These are phyloP conservation scores for Sesia bembeciformis DNA, from an alignment of 2,888 invertebrate genomes.

Conservation along the genomic window DNA sequence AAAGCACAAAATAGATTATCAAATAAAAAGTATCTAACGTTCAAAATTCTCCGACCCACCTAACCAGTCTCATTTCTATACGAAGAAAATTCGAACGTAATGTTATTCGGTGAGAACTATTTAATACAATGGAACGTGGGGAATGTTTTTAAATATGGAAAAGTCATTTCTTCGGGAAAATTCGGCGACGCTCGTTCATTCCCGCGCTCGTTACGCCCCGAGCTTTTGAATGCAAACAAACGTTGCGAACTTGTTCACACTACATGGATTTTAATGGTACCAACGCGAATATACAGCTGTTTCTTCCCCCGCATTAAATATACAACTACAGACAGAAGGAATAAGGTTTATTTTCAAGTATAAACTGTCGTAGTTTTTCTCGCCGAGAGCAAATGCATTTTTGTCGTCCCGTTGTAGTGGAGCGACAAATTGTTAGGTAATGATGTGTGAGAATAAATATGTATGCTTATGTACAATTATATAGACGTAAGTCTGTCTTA, in stretches of 20 bases:
- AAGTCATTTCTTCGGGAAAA: conserved; percentile 15
- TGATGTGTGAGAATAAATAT: conserved; percentile 31
- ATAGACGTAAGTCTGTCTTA: background rate
- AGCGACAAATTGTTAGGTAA: conserved; percentile 28
- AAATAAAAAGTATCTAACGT: background rate
- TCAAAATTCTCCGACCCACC: background rate
- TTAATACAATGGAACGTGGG: background rate
- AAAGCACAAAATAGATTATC: background rate
- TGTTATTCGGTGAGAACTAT: background rate
- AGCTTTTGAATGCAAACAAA: conserved; percentile 21
- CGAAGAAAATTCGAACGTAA: background rate
- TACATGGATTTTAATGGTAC: conserved; percentile 10
- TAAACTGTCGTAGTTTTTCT: background rate
- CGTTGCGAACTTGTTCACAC: conserved; percentile 13
- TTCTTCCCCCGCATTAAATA: background rate
- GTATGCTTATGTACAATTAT: conserved; percentile 14
- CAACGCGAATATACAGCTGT: background rate
- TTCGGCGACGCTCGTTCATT: conserved; percentile 26
- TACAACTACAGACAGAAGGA: background rate
- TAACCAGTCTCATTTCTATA: background rate
- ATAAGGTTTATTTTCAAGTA: conserved; percentile 3
- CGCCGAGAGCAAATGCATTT: conserved; percentile 9
- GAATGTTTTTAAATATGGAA: background rate
- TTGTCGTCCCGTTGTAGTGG: conserved; percentile 14
- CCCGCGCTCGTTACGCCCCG: conserved; percentile 23